phyloP scores from a whole-genome alignment of 1,140 invertebrate species.

The Philotrypesis tridentata region DNA sequence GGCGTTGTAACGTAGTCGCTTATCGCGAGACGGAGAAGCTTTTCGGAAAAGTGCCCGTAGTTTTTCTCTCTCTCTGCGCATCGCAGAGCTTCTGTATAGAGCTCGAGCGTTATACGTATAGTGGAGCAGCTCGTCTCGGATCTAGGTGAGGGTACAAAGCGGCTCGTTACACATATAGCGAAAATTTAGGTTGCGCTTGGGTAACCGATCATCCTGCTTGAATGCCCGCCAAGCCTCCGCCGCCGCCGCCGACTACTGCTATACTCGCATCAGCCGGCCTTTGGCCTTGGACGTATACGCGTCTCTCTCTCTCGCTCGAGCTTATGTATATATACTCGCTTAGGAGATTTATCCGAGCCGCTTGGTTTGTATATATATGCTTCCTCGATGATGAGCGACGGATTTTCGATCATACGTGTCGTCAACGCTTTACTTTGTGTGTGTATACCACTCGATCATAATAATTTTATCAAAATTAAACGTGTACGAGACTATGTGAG shows the following conservation, averaged over 20 bases:
- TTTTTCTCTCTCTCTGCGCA: no score
- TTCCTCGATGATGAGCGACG: not conserved
- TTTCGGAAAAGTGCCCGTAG: no score
- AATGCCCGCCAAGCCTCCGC: slow-evolving; percentile 41
- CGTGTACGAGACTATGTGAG: no score
- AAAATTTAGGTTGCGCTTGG: slow-evolving; percentile 48
- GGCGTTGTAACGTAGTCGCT: no score
- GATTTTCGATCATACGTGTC: no score
- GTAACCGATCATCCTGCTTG: slow-evolving; percentile 47
- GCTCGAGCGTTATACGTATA: not conserved
- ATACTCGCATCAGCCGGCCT: slow-evolving; percentile 40
- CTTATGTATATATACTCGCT: not conserved
- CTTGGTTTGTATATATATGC: no score
- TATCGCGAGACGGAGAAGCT: no score
- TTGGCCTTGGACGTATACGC: slow-evolving; percentile 41
- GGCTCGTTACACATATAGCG: slow-evolving; percentile 19
- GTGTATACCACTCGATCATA: no score
- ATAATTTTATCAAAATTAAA: no score
- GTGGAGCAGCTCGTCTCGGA: not conserved
- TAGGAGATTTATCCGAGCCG: slow-evolving; percentile 1
- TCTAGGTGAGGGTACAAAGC: not conserved
- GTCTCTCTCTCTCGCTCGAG: not conserved
- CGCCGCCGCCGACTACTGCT: slow-evolving; percentile 1
- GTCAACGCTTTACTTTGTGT: no score
- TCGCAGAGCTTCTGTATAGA: no score